Evolutionary conservation across 1,140 invertebrate species (phyloP), one percentile per base, ranked within the genome.

Genomic region (Drosophila orena): DNA sequence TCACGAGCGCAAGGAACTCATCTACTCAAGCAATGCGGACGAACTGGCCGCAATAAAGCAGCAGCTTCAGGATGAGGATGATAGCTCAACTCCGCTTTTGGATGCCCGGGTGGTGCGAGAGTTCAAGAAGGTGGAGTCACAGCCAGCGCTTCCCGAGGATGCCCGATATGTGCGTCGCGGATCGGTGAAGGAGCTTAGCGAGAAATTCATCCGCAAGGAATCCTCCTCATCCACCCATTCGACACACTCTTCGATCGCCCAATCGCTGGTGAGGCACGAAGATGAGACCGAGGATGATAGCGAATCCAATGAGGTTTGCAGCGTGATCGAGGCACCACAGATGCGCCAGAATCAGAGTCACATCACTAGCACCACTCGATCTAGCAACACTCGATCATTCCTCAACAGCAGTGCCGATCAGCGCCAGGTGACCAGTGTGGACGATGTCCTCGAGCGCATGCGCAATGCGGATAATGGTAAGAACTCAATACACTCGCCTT

Each of bases 371-470:
- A 55, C 50, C 22, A 56, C 74, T 2, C 27, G 76, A 20, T 74
- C 66, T 38, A 81, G 65, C 27, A 78, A 78, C 15, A 91, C 86
- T 1, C 88, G 90, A 11, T 94, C 95, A 11, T 96, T 96, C 91
- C 93, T 96, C n/a, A 94, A 95, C 70, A 95, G 95, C 88, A 91
- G 73, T 20, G 93, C 92, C 64, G 94, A 94, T 38, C 95, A 94
- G 81, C 81, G 83, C 4, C 65, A 81, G 11, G 95, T 96, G 30
- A 94, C 95, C 15, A 95, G 95, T 11, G 94, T 96, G 2, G 94
- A 95, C 74, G 96, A 97, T 91, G 95, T 96, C 2, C 93, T 97
- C 2, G 94, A 94, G 11, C 93, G 96, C 65, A 97, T 97, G 96
- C 94, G 95, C 77, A 95, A 95, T 83, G 95, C 95, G 65, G 95